Conservation (phyloP, 2,888 invertebrate species). For the Hoplodrina ambigua region DNA sequence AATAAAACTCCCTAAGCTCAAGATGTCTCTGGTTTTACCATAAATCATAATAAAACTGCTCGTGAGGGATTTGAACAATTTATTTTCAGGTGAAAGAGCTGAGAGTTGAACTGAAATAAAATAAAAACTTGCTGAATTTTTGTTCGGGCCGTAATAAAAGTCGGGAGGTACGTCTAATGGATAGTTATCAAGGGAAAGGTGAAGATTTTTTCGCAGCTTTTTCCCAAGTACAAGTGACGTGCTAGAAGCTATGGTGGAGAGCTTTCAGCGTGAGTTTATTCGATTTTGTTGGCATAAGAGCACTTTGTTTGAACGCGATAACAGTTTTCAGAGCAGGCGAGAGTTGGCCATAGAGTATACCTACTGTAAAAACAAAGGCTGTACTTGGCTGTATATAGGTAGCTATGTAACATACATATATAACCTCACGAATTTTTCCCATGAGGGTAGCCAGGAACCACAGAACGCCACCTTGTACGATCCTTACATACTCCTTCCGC, state of each 20-base stretch:
- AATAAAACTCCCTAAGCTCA: conserved; percentile 54
- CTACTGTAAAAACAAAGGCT: conserved; percentile 22
- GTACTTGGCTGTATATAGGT: background rate
- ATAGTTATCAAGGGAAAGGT: conserved; percentile 56
- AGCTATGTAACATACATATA: background rate
- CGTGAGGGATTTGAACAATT: conserved; percentile 66
- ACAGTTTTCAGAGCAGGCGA: conserved; percentile 46
- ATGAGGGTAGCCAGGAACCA: too few relatives aligned
- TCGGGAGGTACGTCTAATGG: conserved; percentile 46
- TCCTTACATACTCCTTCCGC: too few relatives aligned
- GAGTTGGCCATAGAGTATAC: conserved; percentile 13
- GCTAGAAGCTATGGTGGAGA: conserved; percentile 47
- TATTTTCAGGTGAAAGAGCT: conserved; percentile 62
- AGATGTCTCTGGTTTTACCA: conserved; percentile 60
- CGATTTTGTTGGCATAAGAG: conserved; percentile 58
- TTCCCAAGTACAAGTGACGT: conserved; percentile 54
- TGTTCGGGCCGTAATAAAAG: conserved; percentile 53
- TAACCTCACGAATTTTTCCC: too few relatives aligned
- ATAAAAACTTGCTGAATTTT: conserved; percentile 54
- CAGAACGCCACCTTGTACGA: too few relatives aligned
- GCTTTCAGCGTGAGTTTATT: conserved; percentile 56
- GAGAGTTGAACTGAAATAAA: conserved; percentile 58
- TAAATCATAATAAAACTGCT: conserved; percentile 67
- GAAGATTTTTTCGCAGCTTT: conserved; percentile 44
- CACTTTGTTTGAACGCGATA: conserved; percentile 61